Base-by-base conservation (phyloP, 1,140 invertebrate genomes). In the Heliconius hermathena region DNA sequence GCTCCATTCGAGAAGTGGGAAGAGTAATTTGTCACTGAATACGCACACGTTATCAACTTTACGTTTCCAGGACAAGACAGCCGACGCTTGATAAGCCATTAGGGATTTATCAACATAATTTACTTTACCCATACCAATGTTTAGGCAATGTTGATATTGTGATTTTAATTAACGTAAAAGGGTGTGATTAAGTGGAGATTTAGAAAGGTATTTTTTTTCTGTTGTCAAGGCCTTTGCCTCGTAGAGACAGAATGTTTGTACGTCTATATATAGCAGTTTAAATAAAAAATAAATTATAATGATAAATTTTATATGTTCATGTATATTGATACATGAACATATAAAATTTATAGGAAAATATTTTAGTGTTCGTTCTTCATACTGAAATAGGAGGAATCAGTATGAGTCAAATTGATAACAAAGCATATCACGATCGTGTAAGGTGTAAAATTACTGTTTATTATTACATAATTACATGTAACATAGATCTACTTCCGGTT, bases 21-120 rank as follows among this genome's bases (percentile, higher is more conserved):
- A 36, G 77, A 33, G 78, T 78, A 83, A 83, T 82, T 83, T 81
- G 76, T 81, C 80, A 83, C 78, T 77, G 76, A 83, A 80, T 80
- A 79, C 78, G 54, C 80, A 80, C 70, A 79, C 73, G 81, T 73
- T 76, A 41, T 33, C 73, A 78, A 81, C 75, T 83, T 79, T 66
- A 80, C 75, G 33, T 80, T 82, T 82, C 77, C 78, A 82, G 80
- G 78, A 77, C 80, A 66, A 74, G 76, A 36, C 60, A 66, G 26
- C 26, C 76, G 77, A 78, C 82, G 76, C 78, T 79, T 78, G 80
- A 81, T 81, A 81, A 81, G 72, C 73, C 80, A 81, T 83, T 81
- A 81, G 78, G 80, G 82, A 80, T 78, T 81, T 81, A 74, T 77
- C 73, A 77, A 79, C 52, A 77, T 77, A 83, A 83, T 83, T 83